Conservation (phyloP, 1,140 invertebrate genomes). For the Drosophila biarmipes region DNA sequence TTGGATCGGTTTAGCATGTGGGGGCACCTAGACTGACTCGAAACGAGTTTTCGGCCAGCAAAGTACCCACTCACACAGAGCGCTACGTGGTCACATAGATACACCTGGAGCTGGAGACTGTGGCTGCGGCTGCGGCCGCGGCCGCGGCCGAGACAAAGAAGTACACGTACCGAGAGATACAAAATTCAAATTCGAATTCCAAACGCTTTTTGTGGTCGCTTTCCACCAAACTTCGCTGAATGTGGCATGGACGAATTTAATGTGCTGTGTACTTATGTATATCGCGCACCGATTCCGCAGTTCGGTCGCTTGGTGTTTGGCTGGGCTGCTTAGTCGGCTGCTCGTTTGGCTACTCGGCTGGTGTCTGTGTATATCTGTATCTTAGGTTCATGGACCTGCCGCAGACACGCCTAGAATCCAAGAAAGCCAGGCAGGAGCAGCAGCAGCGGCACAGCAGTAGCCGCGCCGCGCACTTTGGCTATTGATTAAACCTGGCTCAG, state of each 20-base stretch:
- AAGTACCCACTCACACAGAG: slow-evolving; percentile 40
- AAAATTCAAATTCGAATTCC: slow-evolving; percentile 73
- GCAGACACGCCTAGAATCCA: slow-evolving; percentile 78
- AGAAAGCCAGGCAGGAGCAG: slow-evolving; percentile 54
- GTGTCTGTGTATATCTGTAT: slow-evolving; percentile 26
- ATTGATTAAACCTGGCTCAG: slow-evolving; percentile 80
- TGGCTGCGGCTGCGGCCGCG: neutral
- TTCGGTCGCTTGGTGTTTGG: neutral
- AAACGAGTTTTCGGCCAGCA: slow-evolving; percentile 52
- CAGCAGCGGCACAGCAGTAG: slow-evolving; percentile 37
- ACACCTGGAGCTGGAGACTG: slow-evolving; percentile 20
- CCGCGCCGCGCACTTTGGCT: slow-evolving; percentile 45
- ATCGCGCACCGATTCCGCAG: slow-evolving; percentile 1
- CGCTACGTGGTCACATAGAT: slow-evolving; percentile 19
- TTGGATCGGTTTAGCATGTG: slow-evolving; percentile 54
- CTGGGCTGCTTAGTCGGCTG: neutral
- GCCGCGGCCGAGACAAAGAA: slow-evolving; percentile 25
- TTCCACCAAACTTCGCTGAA: slow-evolving; percentile 44
- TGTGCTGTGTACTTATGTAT: slow-evolving; percentile 27
- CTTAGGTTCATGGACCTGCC: slow-evolving; percentile 78
- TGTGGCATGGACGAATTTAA: slow-evolving; percentile 52
- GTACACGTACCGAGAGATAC: slow-evolving; percentile 51
- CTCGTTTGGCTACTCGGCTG: neutral
- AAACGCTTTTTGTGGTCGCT: slow-evolving; percentile 54
- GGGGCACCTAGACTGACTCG: slow-evolving; percentile 48